These are phyloP conservation scores for Oophaga sylvatica DNA, from an alignment of 2,797 vertebrate species.

Conservation along the genomic window DNA sequence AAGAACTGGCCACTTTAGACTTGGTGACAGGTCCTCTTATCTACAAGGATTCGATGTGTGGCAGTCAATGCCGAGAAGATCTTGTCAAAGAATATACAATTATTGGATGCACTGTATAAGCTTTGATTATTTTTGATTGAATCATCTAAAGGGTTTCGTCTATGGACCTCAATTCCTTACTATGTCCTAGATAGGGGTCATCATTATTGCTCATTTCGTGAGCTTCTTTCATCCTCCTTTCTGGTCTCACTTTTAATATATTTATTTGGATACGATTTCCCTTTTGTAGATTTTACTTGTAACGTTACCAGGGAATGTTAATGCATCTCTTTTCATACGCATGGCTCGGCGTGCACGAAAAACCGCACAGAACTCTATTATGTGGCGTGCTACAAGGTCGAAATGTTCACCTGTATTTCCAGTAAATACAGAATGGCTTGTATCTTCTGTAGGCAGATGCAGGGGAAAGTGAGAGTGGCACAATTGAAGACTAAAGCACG, in stretches of 20 bases:
- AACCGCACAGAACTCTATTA: neutral
- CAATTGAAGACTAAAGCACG: conserved; percentile 11
- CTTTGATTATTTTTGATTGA: neutral
- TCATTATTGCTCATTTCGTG: neutral
- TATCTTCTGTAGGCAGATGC: conserved; percentile 19
- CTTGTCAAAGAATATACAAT: neutral
- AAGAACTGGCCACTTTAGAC: too few relatives aligned
- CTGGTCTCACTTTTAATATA: neutral
- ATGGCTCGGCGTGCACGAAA: neutral
- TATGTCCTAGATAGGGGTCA: neutral
- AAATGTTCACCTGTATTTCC: conserved; percentile 21
- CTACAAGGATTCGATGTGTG: neutral
- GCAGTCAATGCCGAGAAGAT: neutral
- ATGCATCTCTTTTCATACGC: neutral
- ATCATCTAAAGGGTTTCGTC: neutral
- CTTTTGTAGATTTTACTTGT: neutral
- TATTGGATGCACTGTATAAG: neutral
- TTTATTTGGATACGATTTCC: neutral
- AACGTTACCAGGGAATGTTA: neutral
- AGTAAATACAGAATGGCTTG: conserved; percentile 28
- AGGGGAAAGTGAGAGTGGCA: neutral
- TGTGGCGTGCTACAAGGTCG: neutral
- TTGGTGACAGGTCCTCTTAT: neutral
- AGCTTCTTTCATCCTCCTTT: neutral
- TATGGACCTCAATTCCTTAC: neutral